These are phyloP conservation scores for Varecia variegata DNA, from an alignment of 2,797 vertebrate species.

Conservation along the genomic window DNA sequence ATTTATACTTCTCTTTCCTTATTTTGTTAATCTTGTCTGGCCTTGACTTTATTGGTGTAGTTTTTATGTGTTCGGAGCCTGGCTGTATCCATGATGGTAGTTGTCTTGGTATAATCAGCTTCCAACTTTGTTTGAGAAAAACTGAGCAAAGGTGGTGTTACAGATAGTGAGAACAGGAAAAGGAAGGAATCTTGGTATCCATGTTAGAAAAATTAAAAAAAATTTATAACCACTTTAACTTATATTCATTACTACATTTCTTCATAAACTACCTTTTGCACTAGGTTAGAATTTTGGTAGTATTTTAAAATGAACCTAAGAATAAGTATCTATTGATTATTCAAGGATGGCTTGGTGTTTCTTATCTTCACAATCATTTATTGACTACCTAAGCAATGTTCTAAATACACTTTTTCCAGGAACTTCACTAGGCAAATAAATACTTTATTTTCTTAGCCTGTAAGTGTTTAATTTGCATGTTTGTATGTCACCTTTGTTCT, in stretches of 20 bases:
- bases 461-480: constrained; percentile 33
- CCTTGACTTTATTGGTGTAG: background rate
- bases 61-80: background rate
- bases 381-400: constrained; percentile 16
- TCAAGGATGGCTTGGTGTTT: background rate
- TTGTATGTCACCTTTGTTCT: constrained; percentile 49
- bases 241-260: constrained; percentile 21
- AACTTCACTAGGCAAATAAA: background rate
- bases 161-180: background rate
- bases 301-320: constrained; percentile 42
- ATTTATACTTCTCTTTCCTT: background rate
- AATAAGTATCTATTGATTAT: background rate
- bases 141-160: background rate
- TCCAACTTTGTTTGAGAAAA: background rate
- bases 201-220: background rate
- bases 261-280: constrained; percentile 31
- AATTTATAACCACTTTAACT: background rate
- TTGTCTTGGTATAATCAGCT: background rate
- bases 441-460: constrained; percentile 22
- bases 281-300: constrained; percentile 25
- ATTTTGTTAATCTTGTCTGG: background rate
- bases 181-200: background rate
- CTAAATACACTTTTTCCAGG: constrained; percentile 5
- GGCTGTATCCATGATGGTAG: background rate
- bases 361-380: constrained; percentile 33